Conservation (phyloP, 2,797 vertebrate species). For the Arrhamphus sclerolepis region DNA sequence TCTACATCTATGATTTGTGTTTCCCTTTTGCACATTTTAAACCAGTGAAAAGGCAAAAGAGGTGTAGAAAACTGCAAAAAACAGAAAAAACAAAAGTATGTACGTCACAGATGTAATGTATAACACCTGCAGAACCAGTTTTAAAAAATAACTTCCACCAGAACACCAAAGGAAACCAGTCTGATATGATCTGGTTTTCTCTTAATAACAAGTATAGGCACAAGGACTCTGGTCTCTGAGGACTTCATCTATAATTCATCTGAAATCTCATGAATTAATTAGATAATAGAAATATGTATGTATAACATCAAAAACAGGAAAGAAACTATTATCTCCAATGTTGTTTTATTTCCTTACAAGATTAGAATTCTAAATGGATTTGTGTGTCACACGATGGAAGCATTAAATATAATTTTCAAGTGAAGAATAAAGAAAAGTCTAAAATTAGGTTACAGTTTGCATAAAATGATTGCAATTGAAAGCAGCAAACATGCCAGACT, state of each 20-base stretch:
- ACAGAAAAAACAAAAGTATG: conserved; percentile 14
- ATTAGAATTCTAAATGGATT: conserved; percentile 26
- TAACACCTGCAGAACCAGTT: conserved; percentile 43
- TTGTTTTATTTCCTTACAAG: conserved; percentile 11
- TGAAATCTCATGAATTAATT: conserved; percentile 80
- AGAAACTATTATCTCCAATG: conserved; percentile 54
- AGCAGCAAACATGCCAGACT: not conserved
- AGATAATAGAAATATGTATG: conserved; percentile 77
- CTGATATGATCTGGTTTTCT: conserved; percentile 75
- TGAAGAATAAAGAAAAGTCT: not conserved
- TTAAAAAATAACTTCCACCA: conserved; percentile 48
- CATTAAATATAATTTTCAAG: conserved; percentile 26
- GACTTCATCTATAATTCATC: conserved; percentile 83
- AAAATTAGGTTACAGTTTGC: conserved; percentile 7
- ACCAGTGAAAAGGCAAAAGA: conserved; percentile 1
- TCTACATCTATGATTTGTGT: not conserved
- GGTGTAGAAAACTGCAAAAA: conserved; percentile 16
- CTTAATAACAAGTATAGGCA: conserved; percentile 74
- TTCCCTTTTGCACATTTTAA: conserved; percentile 12
- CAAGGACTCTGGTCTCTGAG: conserved; percentile 75
- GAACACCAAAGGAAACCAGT: conserved; percentile 55
- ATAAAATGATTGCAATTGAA: conserved; percentile 3
- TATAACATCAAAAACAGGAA: conserved; percentile 77
- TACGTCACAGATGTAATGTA: conserved; percentile 40
- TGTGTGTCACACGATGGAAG: conserved; percentile 10